phyloP scores from a whole-genome alignment of 2,797 vertebrate genomes.

The Trachurus trachurus region DNA sequence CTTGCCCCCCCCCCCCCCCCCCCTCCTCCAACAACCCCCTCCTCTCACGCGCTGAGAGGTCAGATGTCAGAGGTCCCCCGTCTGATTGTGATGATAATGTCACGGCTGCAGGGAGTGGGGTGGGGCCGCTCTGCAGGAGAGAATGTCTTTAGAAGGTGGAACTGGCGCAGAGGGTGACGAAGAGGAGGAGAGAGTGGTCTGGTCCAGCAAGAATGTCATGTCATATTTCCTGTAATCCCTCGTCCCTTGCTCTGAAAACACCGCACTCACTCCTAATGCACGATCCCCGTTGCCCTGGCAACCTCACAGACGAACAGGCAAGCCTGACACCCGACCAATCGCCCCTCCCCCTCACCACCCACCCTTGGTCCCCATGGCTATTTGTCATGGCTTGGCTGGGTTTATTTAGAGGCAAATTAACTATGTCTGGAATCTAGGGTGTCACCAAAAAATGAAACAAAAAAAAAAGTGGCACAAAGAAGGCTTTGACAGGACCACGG shows the following conservation, averaged over 20 bases:
- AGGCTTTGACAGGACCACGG: slow-evolving; percentile 43
- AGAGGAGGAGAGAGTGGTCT: slow-evolving; percentile 56
- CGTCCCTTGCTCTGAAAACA: slow-evolving; percentile 86
- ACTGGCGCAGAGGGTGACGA: slow-evolving; percentile 52
- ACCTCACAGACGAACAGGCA: slow-evolving; percentile 86
- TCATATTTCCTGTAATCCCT: slow-evolving; percentile 91
- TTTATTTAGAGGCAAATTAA: slow-evolving; percentile 90
- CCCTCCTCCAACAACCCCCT: slow-evolving; percentile 50
- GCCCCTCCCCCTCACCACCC: slow-evolving; percentile 61
- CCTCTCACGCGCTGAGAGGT: slow-evolving; percentile 83
- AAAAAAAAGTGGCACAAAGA: slow-evolving; percentile 70
- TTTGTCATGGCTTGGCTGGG: slow-evolving; percentile 89
- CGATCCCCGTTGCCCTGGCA: slow-evolving; percentile 81
- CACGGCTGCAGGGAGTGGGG: slow-evolving; percentile 77
- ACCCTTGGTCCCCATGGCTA: slow-evolving; percentile 82
- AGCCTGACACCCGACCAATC: slow-evolving; percentile 84
- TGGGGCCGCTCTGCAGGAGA: slow-evolving; percentile 66
- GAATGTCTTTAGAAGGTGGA: slow-evolving; percentile 65
- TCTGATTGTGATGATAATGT: slow-evolving; percentile 92
- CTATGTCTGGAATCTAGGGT: slow-evolving; percentile 88
- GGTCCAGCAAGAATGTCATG: slow-evolving; percentile 84
- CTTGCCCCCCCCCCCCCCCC: slow-evolving; percentile 37
- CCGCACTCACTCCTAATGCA: slow-evolving; percentile 73
- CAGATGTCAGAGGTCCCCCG: slow-evolving; percentile 87
- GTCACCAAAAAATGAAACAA: slow-evolving; percentile 80